phyloP scores from a whole-genome alignment of 2,113 vertebrate species.

The Misgurnus anguillicaudatus region DNA sequence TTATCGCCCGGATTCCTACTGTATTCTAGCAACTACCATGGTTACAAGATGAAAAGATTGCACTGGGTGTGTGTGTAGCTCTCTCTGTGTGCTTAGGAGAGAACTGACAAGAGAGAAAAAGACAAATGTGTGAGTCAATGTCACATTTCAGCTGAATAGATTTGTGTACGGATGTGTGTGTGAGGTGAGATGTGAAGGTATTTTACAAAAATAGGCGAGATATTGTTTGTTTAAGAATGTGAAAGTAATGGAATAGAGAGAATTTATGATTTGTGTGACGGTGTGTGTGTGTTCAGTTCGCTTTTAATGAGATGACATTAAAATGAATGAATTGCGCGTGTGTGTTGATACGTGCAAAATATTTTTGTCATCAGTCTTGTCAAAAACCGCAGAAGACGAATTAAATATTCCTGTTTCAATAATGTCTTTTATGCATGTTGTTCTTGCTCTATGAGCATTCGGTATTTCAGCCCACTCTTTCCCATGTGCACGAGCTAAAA shows the following conservation, averaged over 20 bases:
- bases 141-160: slow-evolving; percentile 39
- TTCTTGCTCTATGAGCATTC: neutral
- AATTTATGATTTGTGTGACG: neutral
- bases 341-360: neutral
- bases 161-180: slow-evolving; percentile 1
- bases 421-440: neutral
- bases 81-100: slow-evolving; percentile 31
- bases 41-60: slow-evolving; percentile 63
- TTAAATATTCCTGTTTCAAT: neutral
- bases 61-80: slow-evolving; percentile 26
- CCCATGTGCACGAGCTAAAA: neutral
- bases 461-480: slow-evolving; percentile 1
- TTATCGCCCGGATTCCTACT: slow-evolving; percentile 73
- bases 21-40: slow-evolving; percentile 74
- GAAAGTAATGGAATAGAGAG: slow-evolving; percentile 19
- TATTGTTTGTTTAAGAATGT: slow-evolving; percentile 34
- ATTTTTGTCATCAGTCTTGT: too few species aligned
- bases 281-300: neutral
- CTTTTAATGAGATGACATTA: neutral
- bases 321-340: slow-evolving; percentile 4
- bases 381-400: neutral
- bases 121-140: slow-evolving; percentile 47
- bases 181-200: slow-evolving; percentile 23
- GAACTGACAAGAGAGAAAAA: slow-evolving; percentile 23
- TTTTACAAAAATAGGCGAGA: slow-evolving; percentile 21